Conservation (phyloP, 30 jellyfish, hydroid and myxozoan genomes). For the Rhopilema esculentum region DNA sequence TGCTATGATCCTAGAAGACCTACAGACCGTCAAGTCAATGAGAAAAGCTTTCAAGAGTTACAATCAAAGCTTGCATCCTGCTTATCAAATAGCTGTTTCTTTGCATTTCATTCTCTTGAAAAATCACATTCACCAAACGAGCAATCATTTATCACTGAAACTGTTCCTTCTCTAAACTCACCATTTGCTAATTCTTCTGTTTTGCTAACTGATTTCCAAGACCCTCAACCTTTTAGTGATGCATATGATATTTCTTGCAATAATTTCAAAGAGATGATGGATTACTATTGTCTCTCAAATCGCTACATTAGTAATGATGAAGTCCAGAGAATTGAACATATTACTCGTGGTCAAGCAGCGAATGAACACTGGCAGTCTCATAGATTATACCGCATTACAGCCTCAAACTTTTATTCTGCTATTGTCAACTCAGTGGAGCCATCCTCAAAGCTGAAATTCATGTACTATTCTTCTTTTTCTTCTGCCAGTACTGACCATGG, state of each 20-base stretch:
- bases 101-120: slow-evolving; percentile 1
- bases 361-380: slow-evolving; percentile 17
- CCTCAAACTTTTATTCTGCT: slow-evolving; percentile 34
- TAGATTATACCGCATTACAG: slow-evolving; percentile 15
- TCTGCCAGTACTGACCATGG: slow-evolving; percentile 32
- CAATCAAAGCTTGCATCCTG: slow-evolving; percentile 8
- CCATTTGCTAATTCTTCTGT: neutral
- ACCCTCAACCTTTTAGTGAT: neutral
- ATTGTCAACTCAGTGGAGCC: slow-evolving; percentile 37
- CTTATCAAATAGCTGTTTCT: slow-evolving; percentile 3
- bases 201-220: neutral
- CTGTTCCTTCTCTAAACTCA: neutral
- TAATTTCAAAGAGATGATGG: slow-evolving; percentile 4
- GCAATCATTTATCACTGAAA: neutral
- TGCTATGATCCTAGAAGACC: slow-evolving; percentile 1
- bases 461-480: slow-evolving; percentile 4
- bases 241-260: slow-evolving; percentile 11
- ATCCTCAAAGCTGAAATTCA: slow-evolving; percentile 16
- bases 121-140: neutral
- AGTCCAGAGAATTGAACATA: slow-evolving; percentile 1
- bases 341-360: slow-evolving; percentile 28
- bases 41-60: neutral
- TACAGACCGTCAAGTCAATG: neutral
- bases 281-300: neutral
- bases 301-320: slow-evolving; percentile 2